Percentiles rank a stretch among this genome's conserved stretches.
phyloP scores from a whole-genome alignment of 1,140 invertebrate genomes.

The Sycobia sp. region DNA sequence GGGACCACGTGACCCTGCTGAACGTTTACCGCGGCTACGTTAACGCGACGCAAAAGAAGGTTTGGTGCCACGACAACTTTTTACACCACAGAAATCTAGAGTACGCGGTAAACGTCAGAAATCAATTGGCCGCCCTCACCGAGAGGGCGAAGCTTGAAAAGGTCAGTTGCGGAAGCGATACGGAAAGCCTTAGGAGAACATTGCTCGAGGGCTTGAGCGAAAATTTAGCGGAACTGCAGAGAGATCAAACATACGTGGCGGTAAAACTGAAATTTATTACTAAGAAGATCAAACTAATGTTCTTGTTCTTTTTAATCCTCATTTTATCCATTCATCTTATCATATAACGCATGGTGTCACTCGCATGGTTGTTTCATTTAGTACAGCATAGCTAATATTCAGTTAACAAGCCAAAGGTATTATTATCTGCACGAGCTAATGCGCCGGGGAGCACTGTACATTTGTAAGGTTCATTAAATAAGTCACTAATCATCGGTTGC shows the following conservation, averaged over 20 bases:
- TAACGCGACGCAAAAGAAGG: slow-evolving; percentile 76
- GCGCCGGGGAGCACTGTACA: too few species aligned
- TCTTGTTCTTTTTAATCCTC: background rate
- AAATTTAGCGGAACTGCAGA: slow-evolving; percentile 86
- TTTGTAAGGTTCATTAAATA: too few species aligned
- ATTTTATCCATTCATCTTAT: too few species aligned
- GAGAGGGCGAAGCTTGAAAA: slow-evolving; percentile 69
- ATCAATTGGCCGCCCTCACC: slow-evolving; percentile 83
- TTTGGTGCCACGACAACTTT: slow-evolving; percentile 91
- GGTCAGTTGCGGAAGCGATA: slow-evolving; percentile 74
- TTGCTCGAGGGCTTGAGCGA: slow-evolving; percentile 83
- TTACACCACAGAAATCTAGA: slow-evolving; percentile 84
- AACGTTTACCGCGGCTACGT: slow-evolving; percentile 86
- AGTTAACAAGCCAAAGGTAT: too few species aligned
- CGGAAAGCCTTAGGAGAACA: slow-evolving; percentile 77
- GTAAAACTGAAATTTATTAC: slow-evolving; percentile 58
- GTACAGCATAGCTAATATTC: too few species aligned
- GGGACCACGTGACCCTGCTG: slow-evolving; percentile 91
- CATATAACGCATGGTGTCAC: too few species aligned
- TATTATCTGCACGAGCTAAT: too few species aligned
- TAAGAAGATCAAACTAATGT: slow-evolving; percentile 1
- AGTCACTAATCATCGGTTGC: too few species aligned
- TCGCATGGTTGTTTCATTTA: too few species aligned
- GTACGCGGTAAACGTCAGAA: slow-evolving; percentile 80
- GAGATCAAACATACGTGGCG: slow-evolving; percentile 75